Evolutionary conservation across 1,140 invertebrate species (phyloP), one percentile per base, ranked within the genome.

Genomic region (Steinernema khuongi): DNA sequence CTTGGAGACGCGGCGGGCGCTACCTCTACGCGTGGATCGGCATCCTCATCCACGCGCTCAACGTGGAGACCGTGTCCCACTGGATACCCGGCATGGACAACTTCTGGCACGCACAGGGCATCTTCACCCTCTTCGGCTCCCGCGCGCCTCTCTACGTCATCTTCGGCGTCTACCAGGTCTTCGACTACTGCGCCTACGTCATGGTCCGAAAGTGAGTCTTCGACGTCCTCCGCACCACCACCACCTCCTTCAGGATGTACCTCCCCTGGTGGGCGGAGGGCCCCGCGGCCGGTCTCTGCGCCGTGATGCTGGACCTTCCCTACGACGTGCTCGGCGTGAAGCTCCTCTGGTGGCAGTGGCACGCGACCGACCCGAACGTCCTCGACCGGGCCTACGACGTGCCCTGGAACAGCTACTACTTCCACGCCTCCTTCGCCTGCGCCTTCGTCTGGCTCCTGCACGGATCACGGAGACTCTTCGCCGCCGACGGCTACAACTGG

Each of bases 281-380:
- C 26, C 81, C 80, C 19, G 82, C 86, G 86, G 91, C 91, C 43
- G 92, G 92, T 1, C 84, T 93, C n/a, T 82, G 89, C 1, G 89
- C 89, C 0, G 90, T 92, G 0, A 86, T 92, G 14, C 88, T 92
- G 26, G 92, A 93, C 81, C 87, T 93, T 43, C 91, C 92, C 0
- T 93, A 91, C 81, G 91, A 93, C 80, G 92, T 93, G 32, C 89
- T 91, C 71, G 89, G 90, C 0, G 90, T 93, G 0, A 92, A 92
- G 83, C 90, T 91, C 80, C 83, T 92, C 0, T 91, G 92, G 86
- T 93, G 91, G 91, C 91, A 90, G 0, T 93, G 91, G 91, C 91
- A 93, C 82, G 91, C 92, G 82, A 92, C 91, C 0, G 91, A 92
- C 85, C 91, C 91, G 1, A 92, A 92, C 83, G 90, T 93, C 74